Evolutionary conservation across 2,797 vertebrate species (phyloP), one percentile per base, ranked within the genome.

Genomic region (Balearica regulorum): DNA sequence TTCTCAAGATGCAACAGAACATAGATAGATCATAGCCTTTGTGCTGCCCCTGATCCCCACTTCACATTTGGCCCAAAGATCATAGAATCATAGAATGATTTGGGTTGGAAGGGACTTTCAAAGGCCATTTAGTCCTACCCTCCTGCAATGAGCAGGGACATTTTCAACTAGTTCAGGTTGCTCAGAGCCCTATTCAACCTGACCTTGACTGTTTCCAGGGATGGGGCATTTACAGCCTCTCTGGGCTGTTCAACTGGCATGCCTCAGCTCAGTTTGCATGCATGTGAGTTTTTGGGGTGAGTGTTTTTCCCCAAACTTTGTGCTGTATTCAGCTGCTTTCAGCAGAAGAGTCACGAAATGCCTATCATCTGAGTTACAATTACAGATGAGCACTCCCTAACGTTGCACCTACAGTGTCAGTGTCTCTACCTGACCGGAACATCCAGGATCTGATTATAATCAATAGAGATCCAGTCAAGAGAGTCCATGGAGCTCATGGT

Each of bases 221-320:
- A 18, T 33, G 26, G 5, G 19, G 5, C 7, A 10, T 6, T 4
- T 19, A 5, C 25, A 6, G 1, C 5, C 0, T 1, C 2, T 3
- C 9, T 49, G 37, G 26, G 13, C 3, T 54, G 6, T 55, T 71
- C 53, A 7, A 0, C 5, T 15, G 46, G 31, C 20, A 18, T 64
- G 26, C 17, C 35, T 64, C 51, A 48, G 12, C n/a, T 58, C 10
- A 17, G 13, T 39, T 53, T 53, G 5, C 9, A 11, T 26, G 4
- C 16, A 35, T 8, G 8, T 19, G 44, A 58, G 49, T 4, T 78
- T 57, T 62, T 29, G 9, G 11, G 19, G 10, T 72, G 11, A 72
- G 15, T 31, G 10, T 62, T 68, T 66, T 61, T 7, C 10, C 21
- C 13, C 28, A 18, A 53, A 48, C 9, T 48, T 60, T 65, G 19